A percentile compares a stretch with the other conserved stretches of the same genome.
Evolutionary conservation across 2,797 vertebrate genomes (phyloP).

Genomic region (Sebastes paucispinis): DNA sequence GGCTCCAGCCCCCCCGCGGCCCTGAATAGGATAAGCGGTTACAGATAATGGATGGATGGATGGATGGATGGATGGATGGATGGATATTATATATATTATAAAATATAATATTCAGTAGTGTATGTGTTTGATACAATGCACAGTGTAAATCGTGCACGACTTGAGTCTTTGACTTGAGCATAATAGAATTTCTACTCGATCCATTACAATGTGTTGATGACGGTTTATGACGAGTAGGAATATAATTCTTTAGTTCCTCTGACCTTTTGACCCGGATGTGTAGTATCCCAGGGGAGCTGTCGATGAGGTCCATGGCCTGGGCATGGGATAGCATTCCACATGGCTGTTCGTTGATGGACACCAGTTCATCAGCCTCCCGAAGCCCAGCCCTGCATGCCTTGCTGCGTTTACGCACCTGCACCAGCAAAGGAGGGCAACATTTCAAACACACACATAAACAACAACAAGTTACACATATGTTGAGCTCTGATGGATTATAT

Average conservation of each 20-base stretch:
- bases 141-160: background rate
- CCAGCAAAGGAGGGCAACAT: constrained; percentile 27
- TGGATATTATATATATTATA: background rate
- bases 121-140: background rate
- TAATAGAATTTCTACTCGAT: background rate
- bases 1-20: too few species aligned
- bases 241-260: constrained; percentile 32
- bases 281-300: constrained; percentile 87
- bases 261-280: constrained; percentile 92
- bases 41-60: too few species aligned
- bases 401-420: constrained; percentile 95
- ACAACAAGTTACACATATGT: background rate
- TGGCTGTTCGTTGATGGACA: constrained; percentile 92
- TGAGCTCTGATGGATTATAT: background rate
- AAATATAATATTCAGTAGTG: background rate
- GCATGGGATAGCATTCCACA: constrained; percentile 92
- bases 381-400: constrained; percentile 95
- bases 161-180: background rate
- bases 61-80: too few species aligned
- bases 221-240: background rate
- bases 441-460: background rate
- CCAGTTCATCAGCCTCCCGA: constrained; percentile 90
- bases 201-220: background rate
- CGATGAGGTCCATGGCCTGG: constrained; percentile 94
- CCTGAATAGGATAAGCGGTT: too few species aligned